A percentile compares a stretch with the other conserved stretches of the same genome.
These are phyloP conservation scores for Stegostoma tigrinum DNA, from an alignment of 2,113 vertebrate species.

Conservation along the genomic window DNA sequence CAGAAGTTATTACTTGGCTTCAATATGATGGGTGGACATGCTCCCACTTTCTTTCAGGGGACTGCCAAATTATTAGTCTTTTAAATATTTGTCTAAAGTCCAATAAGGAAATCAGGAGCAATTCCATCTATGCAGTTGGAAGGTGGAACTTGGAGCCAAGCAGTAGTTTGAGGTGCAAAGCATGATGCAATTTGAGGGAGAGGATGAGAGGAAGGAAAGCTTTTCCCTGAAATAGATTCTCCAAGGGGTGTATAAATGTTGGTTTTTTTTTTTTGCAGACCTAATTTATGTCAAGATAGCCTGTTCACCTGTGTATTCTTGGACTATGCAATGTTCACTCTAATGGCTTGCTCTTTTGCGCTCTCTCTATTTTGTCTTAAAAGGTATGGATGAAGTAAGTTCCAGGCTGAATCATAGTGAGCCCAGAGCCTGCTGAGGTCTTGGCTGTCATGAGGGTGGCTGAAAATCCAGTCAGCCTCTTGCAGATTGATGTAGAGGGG, in stretches of 20 bases:
- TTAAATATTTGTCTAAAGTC: background rate
- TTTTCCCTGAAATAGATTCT: background rate
- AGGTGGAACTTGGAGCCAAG: background rate
- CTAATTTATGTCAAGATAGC: background rate
- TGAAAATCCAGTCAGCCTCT: background rate
- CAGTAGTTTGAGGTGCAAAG: background rate
- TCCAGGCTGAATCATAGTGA: background rate
- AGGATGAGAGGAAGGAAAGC: background rate
- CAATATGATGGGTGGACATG: background rate
- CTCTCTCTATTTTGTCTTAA: background rate
- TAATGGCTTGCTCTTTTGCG: background rate
- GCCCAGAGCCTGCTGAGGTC: background rate
- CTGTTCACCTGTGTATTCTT: background rate
- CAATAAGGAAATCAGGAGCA: background rate
- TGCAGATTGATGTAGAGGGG: background rate
- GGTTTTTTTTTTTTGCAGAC: too few relatives aligned
- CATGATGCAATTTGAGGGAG: too few relatives aligned
- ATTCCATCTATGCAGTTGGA: background rate
- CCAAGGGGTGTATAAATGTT: background rate
- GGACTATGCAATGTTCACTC: background rate
- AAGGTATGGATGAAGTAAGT: background rate
- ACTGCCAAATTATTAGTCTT: too few relatives aligned
- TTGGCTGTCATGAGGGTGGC: background rate
- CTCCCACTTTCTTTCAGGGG: background rate
- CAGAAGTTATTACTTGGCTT: background rate